phyloP scores from a whole-genome alignment of 2,113 vertebrate species.

The Oreochromis tanganicae region DNA sequence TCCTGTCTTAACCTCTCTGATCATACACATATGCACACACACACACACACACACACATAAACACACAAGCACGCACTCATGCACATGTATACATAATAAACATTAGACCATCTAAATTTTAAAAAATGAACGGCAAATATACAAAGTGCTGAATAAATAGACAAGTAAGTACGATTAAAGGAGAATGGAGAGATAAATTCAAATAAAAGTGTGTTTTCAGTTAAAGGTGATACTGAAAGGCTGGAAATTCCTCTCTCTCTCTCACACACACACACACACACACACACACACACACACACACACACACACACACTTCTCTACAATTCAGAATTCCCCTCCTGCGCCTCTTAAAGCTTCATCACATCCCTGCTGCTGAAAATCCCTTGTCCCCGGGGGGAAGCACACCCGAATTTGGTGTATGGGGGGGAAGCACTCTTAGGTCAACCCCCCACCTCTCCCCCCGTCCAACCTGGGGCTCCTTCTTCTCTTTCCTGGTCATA shows the following conservation, averaged over 20 bases:
- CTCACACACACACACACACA: background rate
- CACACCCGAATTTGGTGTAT: conserved; percentile 34
- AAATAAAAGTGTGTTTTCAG: background rate
- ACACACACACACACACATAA: background rate
- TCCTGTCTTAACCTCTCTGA: conserved; percentile 72
- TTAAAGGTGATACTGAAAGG: background rate
- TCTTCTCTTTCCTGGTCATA: conserved; percentile 61
- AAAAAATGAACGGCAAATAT: background rate
- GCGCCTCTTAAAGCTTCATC: conserved; percentile 22
- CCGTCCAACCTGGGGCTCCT: background rate
- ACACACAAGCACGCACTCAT: conserved; percentile 32
- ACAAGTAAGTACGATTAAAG: background rate
- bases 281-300: background rate
- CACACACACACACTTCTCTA: background rate
- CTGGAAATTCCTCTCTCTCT: background rate
- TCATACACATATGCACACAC: conserved; percentile 52
- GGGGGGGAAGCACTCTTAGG: conserved; percentile 40
- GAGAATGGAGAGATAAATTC: background rate
- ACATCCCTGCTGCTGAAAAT: conserved; percentile 46
- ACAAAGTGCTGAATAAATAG: background rate
- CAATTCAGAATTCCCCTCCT: background rate
- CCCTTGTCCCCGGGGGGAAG: conserved; percentile 53
- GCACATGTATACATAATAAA: background rate
- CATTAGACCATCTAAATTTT: conserved; percentile 13
- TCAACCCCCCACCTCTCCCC: background rate